Evolutionary conservation across 2,797 vertebrate species (phyloP).

Genomic region (Catostomus latipinnis): DNA sequence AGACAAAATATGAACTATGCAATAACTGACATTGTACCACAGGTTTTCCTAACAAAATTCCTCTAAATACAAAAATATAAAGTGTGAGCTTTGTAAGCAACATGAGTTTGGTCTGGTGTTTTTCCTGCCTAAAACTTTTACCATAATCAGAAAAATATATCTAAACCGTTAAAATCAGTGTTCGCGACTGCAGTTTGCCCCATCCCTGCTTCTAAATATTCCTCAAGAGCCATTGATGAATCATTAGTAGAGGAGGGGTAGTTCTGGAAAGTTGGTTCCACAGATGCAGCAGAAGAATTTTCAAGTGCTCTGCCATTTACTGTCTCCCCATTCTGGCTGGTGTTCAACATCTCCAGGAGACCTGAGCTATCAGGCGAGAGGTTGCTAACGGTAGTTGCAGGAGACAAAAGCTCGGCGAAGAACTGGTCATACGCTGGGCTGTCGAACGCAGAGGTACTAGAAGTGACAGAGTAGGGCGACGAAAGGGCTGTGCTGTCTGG

Average conservation of each 20-base stretch:
- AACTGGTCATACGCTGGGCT: slow-evolving; percentile 77
- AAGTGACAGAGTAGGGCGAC: slow-evolving; percentile 69
- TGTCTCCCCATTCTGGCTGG: slow-evolving; percentile 45
- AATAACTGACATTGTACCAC: not conserved
- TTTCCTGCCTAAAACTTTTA: not conserved
- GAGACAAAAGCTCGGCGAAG: slow-evolving; percentile 85
- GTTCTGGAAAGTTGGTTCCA: not conserved
- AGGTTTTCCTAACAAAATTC: not conserved
- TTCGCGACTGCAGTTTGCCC: slow-evolving; percentile 72
- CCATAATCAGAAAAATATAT: slow-evolving; percentile 77
- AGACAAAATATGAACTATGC: not conserved
- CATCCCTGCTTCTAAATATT: slow-evolving; percentile 78
- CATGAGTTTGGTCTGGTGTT: no score
- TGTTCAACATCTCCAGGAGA: slow-evolving; percentile 66
- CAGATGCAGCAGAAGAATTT: slow-evolving; percentile 40
- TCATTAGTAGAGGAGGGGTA: slow-evolving; percentile 64
- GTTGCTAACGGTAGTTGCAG: slow-evolving; percentile 72
- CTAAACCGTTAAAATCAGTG: slow-evolving; percentile 80
- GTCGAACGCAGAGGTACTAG: slow-evolving; percentile 68
- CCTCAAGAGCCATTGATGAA: slow-evolving; percentile 80
- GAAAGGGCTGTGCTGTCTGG: slow-evolving; percentile 74
- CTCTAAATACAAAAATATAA: slow-evolving; percentile 6
- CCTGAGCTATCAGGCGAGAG: slow-evolving; percentile 79
- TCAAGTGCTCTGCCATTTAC: slow-evolving; percentile 56
- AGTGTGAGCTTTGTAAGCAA: not conserved